These are phyloP conservation scores for Drosophila austrosaltans DNA, from an alignment of 2,888 invertebrate species.

Conservation along the genomic window DNA sequence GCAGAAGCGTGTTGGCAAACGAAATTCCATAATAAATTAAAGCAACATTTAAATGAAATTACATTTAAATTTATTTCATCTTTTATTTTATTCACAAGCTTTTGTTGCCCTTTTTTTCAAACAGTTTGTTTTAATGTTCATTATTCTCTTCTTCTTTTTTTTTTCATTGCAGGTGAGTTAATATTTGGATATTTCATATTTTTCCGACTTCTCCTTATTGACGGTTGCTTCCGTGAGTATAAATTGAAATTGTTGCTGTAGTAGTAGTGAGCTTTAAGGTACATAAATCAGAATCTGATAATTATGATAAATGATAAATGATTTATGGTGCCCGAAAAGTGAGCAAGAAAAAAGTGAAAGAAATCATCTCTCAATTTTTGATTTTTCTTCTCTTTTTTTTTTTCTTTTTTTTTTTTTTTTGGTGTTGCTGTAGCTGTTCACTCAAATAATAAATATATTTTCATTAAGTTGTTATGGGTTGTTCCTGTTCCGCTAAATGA, in stretches of 20 bases:
- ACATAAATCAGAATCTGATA: constrained; percentile 65
- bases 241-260: constrained; percentile 9
- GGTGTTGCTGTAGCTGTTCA: not conserved
- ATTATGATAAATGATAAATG: constrained; percentile 71
- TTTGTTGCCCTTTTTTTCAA: not conserved
- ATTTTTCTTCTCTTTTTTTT: not conserved
- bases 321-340: constrained; percentile 16
- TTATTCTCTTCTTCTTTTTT: constrained; percentile 26
- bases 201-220: constrained; percentile 24
- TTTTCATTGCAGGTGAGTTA: constrained; percentile 63
- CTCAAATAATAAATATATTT: constrained; percentile 68
- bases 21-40: constrained; percentile 38
- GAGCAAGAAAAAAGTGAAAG: constrained; percentile 30
- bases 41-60: constrained; percentile 42
- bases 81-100: constrained; percentile 33
- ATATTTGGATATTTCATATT: constrained; percentile 4
- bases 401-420: not conserved
- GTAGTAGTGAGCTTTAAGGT: constrained; percentile 2
- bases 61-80: constrained; percentile 46
- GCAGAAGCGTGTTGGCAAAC: not conserved
- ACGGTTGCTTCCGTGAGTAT: constrained; percentile 22
- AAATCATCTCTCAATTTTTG: constrained; percentile 9
- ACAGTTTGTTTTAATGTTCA: constrained; percentile 32
- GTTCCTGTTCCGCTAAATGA: constrained; percentile 42
- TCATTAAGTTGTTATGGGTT: constrained; percentile 57